Percentiles rank a stretch among this genome's conserved stretches.
Evolutionary conservation across 1,140 invertebrate genomes (phyloP).

Genomic region (Mactra quadrangularis): DNA sequence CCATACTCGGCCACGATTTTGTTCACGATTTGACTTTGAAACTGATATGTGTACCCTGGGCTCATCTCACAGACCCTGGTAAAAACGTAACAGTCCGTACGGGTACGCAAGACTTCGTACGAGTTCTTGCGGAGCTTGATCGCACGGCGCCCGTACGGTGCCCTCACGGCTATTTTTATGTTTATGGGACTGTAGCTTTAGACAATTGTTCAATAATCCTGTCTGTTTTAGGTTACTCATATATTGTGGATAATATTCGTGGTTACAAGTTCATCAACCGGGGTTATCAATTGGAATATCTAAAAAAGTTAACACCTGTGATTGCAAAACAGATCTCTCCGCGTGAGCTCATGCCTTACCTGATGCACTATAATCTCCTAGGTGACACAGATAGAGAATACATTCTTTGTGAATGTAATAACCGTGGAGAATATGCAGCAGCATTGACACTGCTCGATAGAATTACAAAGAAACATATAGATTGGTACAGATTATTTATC

Average conservation of each 20-base stretch:
- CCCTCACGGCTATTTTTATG: no score
- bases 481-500: slow-evolving; percentile 21
- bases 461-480: slow-evolving; percentile 1
- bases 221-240: slow-evolving; percentile 7
- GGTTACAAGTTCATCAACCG: slow-evolving; percentile 14
- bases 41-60: no score
- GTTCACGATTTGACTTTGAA: no score
- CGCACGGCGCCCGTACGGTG: no score
- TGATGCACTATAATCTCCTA: background rate
- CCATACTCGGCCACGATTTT: no score
- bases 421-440: slow-evolving; percentile 20
- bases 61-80: no score
- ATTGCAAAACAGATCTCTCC: slow-evolving; percentile 4
- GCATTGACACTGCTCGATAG: background rate
- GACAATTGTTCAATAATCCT: no score
- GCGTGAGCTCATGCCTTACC: background rate
- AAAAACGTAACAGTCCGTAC: no score
- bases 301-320: background rate
- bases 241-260: slow-evolving; percentile 21
- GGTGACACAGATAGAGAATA: slow-evolving; percentile 11
- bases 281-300: slow-evolving; percentile 2
- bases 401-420: background rate
- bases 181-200: no score
- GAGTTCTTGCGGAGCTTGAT: no score
- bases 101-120: no score